phyloP scores from a whole-genome alignment of 1,140 invertebrate genomes.

The Ceratosolen fusciceps region DNA sequence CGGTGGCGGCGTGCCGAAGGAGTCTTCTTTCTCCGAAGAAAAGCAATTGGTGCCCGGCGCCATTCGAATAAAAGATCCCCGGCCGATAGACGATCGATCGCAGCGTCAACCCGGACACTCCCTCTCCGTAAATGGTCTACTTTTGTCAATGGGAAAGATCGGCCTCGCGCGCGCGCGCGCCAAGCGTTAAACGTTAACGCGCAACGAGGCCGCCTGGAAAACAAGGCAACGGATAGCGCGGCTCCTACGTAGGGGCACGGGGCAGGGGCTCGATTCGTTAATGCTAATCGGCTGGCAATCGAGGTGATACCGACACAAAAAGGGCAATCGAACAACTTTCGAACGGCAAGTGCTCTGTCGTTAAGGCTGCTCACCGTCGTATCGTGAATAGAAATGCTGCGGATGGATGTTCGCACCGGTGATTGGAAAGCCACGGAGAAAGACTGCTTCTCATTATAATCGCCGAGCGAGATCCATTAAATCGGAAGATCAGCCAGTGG shows the following conservation, averaged over 20 bases:
- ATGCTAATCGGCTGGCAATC: conserved; percentile 7
- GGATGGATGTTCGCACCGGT: background rate
- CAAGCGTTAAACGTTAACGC: too few relatives aligned
- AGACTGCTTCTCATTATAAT: conserved; percentile 15
- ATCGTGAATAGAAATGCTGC: conserved; percentile 34
- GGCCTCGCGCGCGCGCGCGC: too few relatives aligned
- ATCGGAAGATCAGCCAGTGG: conserved; percentile 2
- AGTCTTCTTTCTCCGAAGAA: conserved; percentile 30
- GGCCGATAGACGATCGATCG: background rate
- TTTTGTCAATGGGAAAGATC: background rate
- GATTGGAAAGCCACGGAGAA: conserved; percentile 17
- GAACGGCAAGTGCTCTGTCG: conserved; percentile 1
- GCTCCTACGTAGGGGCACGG: too few relatives aligned
- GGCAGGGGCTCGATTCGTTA: conserved; percentile 11
- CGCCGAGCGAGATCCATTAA: background rate
- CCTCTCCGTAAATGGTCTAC: background rate
- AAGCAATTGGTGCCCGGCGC: too few relatives aligned
- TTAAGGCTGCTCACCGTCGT: background rate
- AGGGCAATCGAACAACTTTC: conserved; percentile 28
- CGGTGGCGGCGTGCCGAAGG: background rate
- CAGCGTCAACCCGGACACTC: conserved; percentile 33
- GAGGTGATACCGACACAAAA: background rate
- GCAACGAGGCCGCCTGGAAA: too few relatives aligned
- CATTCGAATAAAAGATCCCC: too few relatives aligned
- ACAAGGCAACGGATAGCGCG: too few relatives aligned